Base-by-base conservation (phyloP, 2,797 vertebrate species). In the Anguilla marmorata region DNA sequence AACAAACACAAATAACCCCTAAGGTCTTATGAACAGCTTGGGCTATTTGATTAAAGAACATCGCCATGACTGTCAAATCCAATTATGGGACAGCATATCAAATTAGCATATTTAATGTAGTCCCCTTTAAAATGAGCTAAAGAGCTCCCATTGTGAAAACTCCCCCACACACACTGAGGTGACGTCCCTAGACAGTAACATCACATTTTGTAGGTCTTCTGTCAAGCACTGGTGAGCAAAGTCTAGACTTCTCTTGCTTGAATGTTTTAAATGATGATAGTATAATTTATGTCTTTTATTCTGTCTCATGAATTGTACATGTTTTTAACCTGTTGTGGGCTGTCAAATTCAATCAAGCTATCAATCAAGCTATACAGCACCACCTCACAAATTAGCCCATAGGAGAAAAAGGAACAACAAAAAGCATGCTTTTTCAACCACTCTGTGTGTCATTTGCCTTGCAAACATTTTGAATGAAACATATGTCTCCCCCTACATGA, bases 61-160 rank as follows among this genome's bases (percentile, higher is more conserved):
- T 82, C 45, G 1, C 41, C 45, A 82, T 50, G 16, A 82, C 45
- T 50, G 45, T 82, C 79, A 50, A 50, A 82, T 82, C 21, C 45
- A 82, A 50, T 82, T 82, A 82, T 82, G 79, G 79, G 45, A 82
- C 79, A n/a, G 79, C 79, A 82, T 50, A 45, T 48, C 5, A 82
- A 82, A 82, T 82, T 82, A 82, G 79, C 79, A 82, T 82, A 82
- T 82, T 82, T n/a, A 82, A 48, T 82, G 16, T 82, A 82, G 21
- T 9, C 41, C 79, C 19, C 7, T 45, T 24, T n/a, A 82, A 41
- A 50, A 82, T 82, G 45, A 48, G 45, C 37, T 21, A 45, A 80
- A 80, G 19, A 24, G 33, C 76, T 80, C 33, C 33, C 33, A 80
- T 16, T 45, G 76, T 80, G 19, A 45, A 45, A 33, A 8, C n/a